Percentiles rank a stretch among this genome's conserved stretches.
Conservation (phyloP, 2,113 vertebrate genomes). For the Lepus europaeus region DNA sequence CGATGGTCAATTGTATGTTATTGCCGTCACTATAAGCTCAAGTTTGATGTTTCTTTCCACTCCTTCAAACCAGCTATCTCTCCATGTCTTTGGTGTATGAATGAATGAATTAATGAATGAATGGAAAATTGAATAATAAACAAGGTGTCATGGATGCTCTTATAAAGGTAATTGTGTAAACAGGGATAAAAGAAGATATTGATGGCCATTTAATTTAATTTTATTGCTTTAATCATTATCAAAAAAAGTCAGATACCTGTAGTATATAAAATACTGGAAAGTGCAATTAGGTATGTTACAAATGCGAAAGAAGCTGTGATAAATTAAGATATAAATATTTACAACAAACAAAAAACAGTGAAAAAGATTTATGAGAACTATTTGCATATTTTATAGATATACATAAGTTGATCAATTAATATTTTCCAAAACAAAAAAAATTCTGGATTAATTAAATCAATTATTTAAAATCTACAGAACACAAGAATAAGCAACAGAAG, state of each 20-base stretch:
- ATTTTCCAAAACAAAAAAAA: slow-evolving; percentile 5
- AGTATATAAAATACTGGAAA: not conserved
- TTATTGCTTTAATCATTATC: not conserved
- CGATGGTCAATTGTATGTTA: not conserved
- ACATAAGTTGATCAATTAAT: not conserved
- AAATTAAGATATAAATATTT: not conserved
- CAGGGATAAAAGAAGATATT: not conserved
- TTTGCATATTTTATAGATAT: not conserved
- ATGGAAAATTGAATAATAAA: not conserved
- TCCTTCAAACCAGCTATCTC: not conserved
- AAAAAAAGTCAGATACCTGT: not conserved
- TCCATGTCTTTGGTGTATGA: not conserved
- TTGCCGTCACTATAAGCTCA: too few relatives aligned
- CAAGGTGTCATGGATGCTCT: not conserved
- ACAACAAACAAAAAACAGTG: not conserved
- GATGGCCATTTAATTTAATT: not conserved
- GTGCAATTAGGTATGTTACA: not conserved
- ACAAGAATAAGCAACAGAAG: not conserved
- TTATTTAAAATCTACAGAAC: not conserved
- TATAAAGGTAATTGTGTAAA: not conserved
- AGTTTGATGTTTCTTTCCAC: not conserved
- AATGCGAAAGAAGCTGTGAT: not conserved
- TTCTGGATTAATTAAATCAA: not conserved
- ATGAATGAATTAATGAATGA: not conserved
- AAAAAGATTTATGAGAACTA: not conserved